These are phyloP conservation scores for Glossosoma conforme DNA, from an alignment of 1,140 invertebrate species.

Conservation along the genomic window DNA sequence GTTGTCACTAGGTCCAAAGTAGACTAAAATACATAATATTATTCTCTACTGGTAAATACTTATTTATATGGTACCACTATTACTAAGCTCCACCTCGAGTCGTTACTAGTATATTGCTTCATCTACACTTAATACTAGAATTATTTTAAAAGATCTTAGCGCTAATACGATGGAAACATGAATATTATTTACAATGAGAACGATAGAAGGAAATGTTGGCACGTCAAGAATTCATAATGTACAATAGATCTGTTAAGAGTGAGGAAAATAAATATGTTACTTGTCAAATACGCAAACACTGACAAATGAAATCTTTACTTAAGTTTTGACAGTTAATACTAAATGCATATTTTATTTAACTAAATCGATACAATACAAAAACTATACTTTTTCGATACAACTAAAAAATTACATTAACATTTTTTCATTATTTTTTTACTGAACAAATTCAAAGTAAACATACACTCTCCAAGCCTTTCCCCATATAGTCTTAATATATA, in stretches of 20 bases:
- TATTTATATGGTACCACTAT: slow-evolving; percentile 28
- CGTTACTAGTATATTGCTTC: too few relatives aligned
- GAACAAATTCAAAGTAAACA: too few relatives aligned
- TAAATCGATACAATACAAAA: too few relatives aligned
- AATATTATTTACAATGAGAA: slow-evolving; percentile 29
- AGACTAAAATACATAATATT: slow-evolving; percentile 20
- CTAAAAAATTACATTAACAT: too few relatives aligned
- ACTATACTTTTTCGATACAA: too few relatives aligned
- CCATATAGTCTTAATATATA: too few relatives aligned
- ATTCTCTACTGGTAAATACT: slow-evolving; percentile 30
- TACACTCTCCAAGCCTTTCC: too few relatives aligned
- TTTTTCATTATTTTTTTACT: too few relatives aligned
- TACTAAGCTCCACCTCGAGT: too few relatives aligned
- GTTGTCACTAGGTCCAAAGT: slow-evolving; percentile 25
- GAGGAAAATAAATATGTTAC: slow-evolving; percentile 28
- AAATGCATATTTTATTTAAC: not conserved
- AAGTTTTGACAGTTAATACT: not conserved
- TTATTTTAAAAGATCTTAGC: not conserved
- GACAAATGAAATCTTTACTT: too few relatives aligned
- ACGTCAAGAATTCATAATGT: slow-evolving; percentile 32
- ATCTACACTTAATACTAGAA: too few relatives aligned
- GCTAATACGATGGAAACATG: slow-evolving; percentile 1
- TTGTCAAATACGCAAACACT: too few relatives aligned
- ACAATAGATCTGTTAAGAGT: slow-evolving; percentile 25
- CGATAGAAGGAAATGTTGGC: slow-evolving; percentile 24